A percentile compares a stretch with the other conserved stretches of the same genome.
These are phyloP conservation scores for Haliclona indistincta DNA, from an alignment of 37 sponge, comb jelly and placozoan genomes.

Conservation along the genomic window DNA sequence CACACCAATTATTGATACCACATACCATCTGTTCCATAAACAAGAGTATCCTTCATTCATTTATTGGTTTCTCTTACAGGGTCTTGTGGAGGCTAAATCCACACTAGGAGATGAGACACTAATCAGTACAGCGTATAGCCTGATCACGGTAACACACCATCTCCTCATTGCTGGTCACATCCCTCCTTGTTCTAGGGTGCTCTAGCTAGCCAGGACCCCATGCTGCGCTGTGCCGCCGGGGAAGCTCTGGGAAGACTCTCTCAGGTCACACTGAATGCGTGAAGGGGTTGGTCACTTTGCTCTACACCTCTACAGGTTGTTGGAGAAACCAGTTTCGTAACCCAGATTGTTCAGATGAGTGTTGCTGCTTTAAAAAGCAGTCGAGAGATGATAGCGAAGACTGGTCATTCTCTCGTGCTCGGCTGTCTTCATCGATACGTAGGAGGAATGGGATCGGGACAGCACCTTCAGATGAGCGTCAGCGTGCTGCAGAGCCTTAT, in stretches of 20 bases:
- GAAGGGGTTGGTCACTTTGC: conserved; percentile 8
- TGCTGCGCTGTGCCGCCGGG: conserved; percentile 90
- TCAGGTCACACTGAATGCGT: too few relatives aligned
- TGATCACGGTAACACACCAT: conserved; percentile 46
- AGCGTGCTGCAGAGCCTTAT: conserved; percentile 60
- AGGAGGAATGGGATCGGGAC: conserved; percentile 92
- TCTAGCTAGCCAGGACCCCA: conserved; percentile 80
- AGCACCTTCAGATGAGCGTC: conserved; percentile 85
- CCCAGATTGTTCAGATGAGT: conserved; percentile 79
- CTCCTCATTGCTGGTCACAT: background rate
- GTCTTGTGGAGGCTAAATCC: conserved; percentile 52
- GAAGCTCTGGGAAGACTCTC: conserved; percentile 92
- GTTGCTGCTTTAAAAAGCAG: conserved; percentile 74
- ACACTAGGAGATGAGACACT: conserved; percentile 64
- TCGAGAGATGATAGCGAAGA: conserved; percentile 65
- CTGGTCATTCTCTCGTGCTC: conserved; percentile 91
- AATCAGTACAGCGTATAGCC: conserved; percentile 56
- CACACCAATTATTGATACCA: too few relatives aligned
- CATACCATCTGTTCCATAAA: too few relatives aligned
- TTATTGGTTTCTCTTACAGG: conserved; percentile 42
- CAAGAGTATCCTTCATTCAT: too few relatives aligned
- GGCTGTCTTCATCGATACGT: conserved; percentile 95
- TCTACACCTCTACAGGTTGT: conserved; percentile 52
- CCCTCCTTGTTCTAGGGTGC: conserved; percentile 45
- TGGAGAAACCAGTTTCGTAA: conserved; percentile 76